Base-by-base conservation (phyloP, 2,797 vertebrate species). In the Danio kyathit region DNA sequence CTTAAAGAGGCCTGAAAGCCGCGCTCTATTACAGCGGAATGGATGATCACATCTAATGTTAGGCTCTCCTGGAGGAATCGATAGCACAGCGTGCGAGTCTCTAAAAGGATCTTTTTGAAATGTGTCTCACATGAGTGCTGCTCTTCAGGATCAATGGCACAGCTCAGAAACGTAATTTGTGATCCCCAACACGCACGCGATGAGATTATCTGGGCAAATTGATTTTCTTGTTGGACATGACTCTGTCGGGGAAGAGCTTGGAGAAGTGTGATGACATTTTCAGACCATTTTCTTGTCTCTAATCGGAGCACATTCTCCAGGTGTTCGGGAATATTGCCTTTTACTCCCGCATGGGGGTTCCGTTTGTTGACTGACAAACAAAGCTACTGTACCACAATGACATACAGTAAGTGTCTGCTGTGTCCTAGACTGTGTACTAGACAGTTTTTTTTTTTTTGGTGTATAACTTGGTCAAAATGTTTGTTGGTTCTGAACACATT, bases 141-240 rank as follows among this genome's bases (percentile, higher is more conserved):
- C 71, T 65, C 52, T 72, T 69, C 46, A n/a, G 59, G 74, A 80
- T 84, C 81, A 83, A 79, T 82, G 38, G 11, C 56, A 14, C 14
- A n/a, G 71, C 75, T 75, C 74, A 49, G 49, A 75, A 79, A 81
- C 51, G 66, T 48, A 40, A 71, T 83, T 73, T 64, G 79, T 43
- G 16, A 59, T 78, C 56, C 61, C 70, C 60, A 66, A 63, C 69
- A 75, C 7, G 41, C 63, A 79, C 72, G 75, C 59, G 52, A 84
- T 75, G 64, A 74, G 77, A 80, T 86, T 85, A 81, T 71, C 78
- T 9, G 13, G 61, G 81, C 29, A 81, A 81, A 84, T 74, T 51
- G 70, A 82, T 82, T 81, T 77, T 77, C 56, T 66, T 61, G 38
- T 56, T 44, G 64, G 19, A 49, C 63, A 60, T 29, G 48, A 54